Base-by-base conservation (phyloP, 2,888 invertebrate species). In the Ormyrus labotus region DNA sequence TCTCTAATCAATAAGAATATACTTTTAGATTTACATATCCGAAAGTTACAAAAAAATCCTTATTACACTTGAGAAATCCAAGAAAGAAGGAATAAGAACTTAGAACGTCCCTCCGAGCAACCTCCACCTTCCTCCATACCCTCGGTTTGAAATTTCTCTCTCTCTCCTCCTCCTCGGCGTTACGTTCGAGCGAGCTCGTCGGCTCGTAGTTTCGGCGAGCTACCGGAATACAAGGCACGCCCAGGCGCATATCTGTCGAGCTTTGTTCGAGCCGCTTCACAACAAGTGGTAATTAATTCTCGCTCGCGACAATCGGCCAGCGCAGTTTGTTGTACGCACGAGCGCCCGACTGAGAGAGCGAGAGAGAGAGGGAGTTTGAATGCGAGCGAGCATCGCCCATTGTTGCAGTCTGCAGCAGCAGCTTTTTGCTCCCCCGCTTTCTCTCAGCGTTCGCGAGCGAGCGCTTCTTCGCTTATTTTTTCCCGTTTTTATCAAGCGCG, bases 241-340 rank as follows among this genome's bases (percentile, higher is more conserved):
- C 79, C 70, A n/a, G n/a, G 47, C 45, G 11, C 81, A 80, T 77
- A 80, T 80, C 81, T 79, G 81, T 80, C 19, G 10, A 19, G 83
- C 87, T 86, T 88, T 88, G 88, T 88, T 81, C 82, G 67, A 81
- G 75, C 82, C 84, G 83, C 83, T 84, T 86, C 83, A 85, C 86
- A 87, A 87, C 87, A 88, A 88, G 86, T 87, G 88, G 88, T 88
- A 89, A 89, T 88, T 89, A 88, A 89, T 89, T 88, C 87, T 87
- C 84, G 86, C 83, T 81, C 82, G 84, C 84, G 86, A 87, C 86
- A 88, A 89, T 88, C 85, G 85, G 80, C 83, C 13, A 50, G 9
- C 8, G n/a, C 82, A 61, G 76, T 72, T 34, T 34, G 34, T 34
- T 34, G 34, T 34, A 34, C 34, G 34, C 64, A 70, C 69, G 61